Conservation (phyloP, 2,113 vertebrate genomes). For the Phycodurus eques region DNA sequence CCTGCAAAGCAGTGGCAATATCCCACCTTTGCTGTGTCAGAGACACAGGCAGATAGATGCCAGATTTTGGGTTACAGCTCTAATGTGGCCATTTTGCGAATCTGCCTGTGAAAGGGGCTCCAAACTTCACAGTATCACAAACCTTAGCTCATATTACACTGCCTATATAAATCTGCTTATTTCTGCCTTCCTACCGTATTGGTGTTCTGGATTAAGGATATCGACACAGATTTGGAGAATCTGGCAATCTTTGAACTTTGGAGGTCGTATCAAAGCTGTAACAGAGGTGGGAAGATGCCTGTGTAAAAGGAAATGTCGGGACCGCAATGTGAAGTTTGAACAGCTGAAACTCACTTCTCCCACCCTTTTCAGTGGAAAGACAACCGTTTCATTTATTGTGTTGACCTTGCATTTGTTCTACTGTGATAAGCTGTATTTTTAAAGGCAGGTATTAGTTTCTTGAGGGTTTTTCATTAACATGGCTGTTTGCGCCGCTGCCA, state of each 20-base stretch:
- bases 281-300: not conserved
- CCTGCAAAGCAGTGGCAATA: too few species aligned
- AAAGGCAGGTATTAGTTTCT: conserved; percentile 57
- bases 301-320: not conserved
- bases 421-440: conserved; percentile 19
- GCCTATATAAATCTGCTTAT: not conserved
- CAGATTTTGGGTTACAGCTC: too few species aligned
- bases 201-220: not conserved
- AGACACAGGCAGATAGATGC: too few species aligned
- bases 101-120: not conserved
- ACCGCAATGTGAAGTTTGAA: not conserved
- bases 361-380: not conserved
- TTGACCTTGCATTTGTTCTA: conserved; percentile 36
- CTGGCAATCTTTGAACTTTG: not conserved
- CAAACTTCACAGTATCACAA: not conserved
- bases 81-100: too few species aligned
- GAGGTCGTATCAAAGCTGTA: not conserved
- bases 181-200: not conserved
- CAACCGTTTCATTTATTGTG: not conserved
- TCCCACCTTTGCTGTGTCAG: too few species aligned
- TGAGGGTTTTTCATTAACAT: conserved; percentile 52
- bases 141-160: not conserved
- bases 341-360: not conserved
- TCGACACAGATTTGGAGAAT: not conserved
- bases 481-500: conserved; percentile 53